These are phyloP conservation scores for Drosophila prostipennis DNA, from an alignment of 2,888 invertebrate species.

Conservation along the genomic window DNA sequence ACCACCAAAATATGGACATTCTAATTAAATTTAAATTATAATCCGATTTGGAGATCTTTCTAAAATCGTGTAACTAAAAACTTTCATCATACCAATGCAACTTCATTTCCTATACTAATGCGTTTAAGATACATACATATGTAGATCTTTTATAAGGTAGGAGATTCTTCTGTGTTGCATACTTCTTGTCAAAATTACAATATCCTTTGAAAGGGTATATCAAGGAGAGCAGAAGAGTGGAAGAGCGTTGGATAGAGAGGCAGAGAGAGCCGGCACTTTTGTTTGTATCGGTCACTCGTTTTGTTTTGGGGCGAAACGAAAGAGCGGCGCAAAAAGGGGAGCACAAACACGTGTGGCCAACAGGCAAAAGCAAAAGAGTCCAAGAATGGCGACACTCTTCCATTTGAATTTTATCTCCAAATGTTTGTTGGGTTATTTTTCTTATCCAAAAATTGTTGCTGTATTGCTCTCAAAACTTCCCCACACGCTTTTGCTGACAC, in stretches of 20 bases:
- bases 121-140: no score
- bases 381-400: not conserved
- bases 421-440: slow-evolving; percentile 31
- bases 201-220: not conserved
- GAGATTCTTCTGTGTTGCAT: not conserved
- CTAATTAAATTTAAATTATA: no score
- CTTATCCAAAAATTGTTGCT: slow-evolving; percentile 22
- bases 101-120: no score
- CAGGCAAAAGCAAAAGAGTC: slow-evolving; percentile 1
- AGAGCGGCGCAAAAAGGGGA: slow-evolving; percentile 14
- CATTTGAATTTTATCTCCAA: not conserved
- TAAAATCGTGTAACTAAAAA: no score
- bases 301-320: slow-evolving; percentile 1
- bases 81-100: no score
- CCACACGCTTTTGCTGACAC: slow-evolving; percentile 40
- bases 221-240: slow-evolving; percentile 15
- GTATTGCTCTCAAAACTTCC: slow-evolving; percentile 19
- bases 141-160: no score
- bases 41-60: no score
- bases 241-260: slow-evolving; percentile 1
- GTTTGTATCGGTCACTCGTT: slow-evolving; percentile 18
- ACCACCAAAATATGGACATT: no score
- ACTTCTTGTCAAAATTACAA: not conserved
- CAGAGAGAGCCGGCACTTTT: slow-evolving; percentile 14
- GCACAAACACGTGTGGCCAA: slow-evolving; percentile 23